Evolutionary conservation across 2,888 invertebrate species (phyloP), one percentile per base, ranked within the genome.

Genomic region (Cepaea hortensis): DNA sequence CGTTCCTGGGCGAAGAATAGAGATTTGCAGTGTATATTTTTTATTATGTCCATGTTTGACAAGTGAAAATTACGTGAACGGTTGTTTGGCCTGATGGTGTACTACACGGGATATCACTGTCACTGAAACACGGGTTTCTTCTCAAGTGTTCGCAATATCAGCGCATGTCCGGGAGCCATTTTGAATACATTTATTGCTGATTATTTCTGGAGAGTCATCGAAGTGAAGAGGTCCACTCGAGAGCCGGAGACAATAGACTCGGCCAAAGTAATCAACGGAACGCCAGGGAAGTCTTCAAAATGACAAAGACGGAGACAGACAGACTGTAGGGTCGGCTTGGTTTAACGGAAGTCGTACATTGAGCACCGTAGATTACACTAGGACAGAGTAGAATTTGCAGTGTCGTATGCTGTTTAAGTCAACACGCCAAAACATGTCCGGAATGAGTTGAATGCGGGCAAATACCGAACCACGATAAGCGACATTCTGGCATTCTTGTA

Each of bases 281-380:
- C 68, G 48, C 23, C 50, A 81, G 9, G 65, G 18, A 50, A 68
- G 6, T n/a, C 50, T 68, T 70, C 50, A 50, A 50, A n/a, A 13
- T 35, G 70, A 68, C 20, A 70, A 50, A 55, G 18, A 15, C 18
- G 61, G 77, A 77, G 77, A 61, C 77, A 77, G 20, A 55, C 61
- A 61, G 77, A 61, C 77, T 55, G 77, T n/a, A 48, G 50, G 55
- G 20, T 7, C n/a, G n/a, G 13, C 35, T 81, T 35, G 70, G 13
- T 48, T n/a, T 70, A 35, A 65, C 65, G 81, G 81, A 81, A 81
- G 77, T 77, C 9, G n/a, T 20, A 5, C n/a, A 61, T n/a, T 77
- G 11, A 77, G 55, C 11, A 55, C 46, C 11, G 50, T 55, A n/a
- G 77, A 6, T 50, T 61, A 20, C 4, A 6, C 55, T 5, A 23